A percentile compares a stretch with the other conserved stretches of the same genome.
phyloP scores from a whole-genome alignment of 2,113 vertebrate genomes.

The Hirundichthys speculiger region DNA sequence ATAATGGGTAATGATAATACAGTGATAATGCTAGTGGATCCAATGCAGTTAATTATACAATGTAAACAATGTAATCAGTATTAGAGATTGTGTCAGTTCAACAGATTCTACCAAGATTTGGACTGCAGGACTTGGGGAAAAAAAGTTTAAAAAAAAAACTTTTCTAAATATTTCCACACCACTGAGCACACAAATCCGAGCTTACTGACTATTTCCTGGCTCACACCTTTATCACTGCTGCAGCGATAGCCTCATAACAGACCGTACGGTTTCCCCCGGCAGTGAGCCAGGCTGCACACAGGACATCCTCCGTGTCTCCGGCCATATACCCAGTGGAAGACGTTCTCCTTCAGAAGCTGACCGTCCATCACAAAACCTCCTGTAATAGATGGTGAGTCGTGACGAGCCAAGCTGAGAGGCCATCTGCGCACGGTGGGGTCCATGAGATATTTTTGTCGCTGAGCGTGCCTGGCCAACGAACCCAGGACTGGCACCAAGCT shows the following conservation, averaged over 20 bases:
- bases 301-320: conserved; percentile 62
- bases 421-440: conserved; percentile 82
- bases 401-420: conserved; percentile 86
- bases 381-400: conserved; percentile 82
- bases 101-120: conserved; percentile 15
- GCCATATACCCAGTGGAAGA: conserved; percentile 52
- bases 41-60: conserved; percentile 22
- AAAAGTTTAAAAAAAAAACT: conserved; percentile 45
- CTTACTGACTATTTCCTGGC: conserved; percentile 59
- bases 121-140: conserved; percentile 31
- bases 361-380: conserved; percentile 80
- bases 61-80: conserved; percentile 22
- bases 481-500: conserved; percentile 63
- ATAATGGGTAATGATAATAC: conserved; percentile 33
- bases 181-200: conserved; percentile 39
- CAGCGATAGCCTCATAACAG: conserved; percentile 50
- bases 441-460: conserved; percentile 80
- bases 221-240: conserved; percentile 35
- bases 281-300: conserved; percentile 67
- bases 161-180: conserved; percentile 61
- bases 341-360: conserved; percentile 75
- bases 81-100: conserved; percentile 21
- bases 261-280: conserved; percentile 69
- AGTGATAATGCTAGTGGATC: conserved; percentile 23
- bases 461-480: conserved; percentile 68